phyloP scores from a whole-genome alignment of 1,140 invertebrate species.

The Papilio dardanus region DNA sequence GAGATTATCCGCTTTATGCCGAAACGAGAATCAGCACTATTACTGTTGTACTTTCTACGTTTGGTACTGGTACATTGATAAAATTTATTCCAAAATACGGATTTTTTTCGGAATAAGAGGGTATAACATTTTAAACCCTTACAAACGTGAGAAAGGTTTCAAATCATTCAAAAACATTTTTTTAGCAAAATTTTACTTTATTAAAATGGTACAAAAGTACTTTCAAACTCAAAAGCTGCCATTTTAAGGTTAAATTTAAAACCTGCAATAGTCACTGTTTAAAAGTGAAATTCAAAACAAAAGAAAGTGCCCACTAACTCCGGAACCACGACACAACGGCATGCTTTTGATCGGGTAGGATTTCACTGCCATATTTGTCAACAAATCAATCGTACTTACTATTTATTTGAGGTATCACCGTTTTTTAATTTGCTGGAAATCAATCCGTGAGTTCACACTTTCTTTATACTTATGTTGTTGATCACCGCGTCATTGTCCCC shows the following conservation, averaged over 20 bases:
- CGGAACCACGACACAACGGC: not conserved
- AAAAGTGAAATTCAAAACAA: conserved; percentile 1
- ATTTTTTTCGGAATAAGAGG: too few relatives aligned
- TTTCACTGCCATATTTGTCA: conserved; percentile 18
- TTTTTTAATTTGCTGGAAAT: not conserved
- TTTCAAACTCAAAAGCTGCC: not conserved
- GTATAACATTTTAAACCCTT: too few relatives aligned
- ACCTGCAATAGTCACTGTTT: not conserved
- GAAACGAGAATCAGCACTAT: too few relatives aligned
- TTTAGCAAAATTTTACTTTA: too few relatives aligned
- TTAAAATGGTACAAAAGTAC: not conserved
- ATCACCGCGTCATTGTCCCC: too few relatives aligned
- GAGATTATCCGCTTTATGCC: too few relatives aligned
- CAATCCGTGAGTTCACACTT: not conserved
- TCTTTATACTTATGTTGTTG: too few relatives aligned
- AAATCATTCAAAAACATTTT: too few relatives aligned
- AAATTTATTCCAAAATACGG: too few relatives aligned
- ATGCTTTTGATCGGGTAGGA: conserved; percentile 11
- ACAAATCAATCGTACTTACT: not conserved
- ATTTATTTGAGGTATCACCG: not conserved
- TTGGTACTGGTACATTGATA: too few relatives aligned
- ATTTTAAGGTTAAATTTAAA: not conserved
- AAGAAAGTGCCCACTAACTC: conserved; percentile 1
- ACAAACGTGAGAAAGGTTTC: too few relatives aligned
- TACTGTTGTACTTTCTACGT: too few relatives aligned